A percentile compares a stretch with the other conserved stretches of the same genome.
Conservation (phyloP, 1,140 invertebrate genomes). For the Popillia japonica region DNA sequence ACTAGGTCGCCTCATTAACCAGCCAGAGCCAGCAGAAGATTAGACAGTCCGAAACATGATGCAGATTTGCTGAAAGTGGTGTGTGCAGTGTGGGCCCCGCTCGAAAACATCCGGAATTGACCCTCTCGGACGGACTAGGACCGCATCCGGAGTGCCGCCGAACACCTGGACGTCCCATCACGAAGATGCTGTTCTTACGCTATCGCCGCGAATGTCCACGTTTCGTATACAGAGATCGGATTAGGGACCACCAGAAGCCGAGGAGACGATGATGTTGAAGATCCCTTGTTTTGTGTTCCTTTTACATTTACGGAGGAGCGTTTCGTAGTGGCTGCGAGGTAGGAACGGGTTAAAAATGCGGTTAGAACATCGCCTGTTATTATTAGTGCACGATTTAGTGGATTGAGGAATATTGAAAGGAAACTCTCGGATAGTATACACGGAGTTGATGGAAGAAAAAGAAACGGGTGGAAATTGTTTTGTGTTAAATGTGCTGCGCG, state of each 20-base stretch:
- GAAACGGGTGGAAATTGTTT: neutral
- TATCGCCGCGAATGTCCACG: neutral
- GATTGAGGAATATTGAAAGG: too few relatives aligned
- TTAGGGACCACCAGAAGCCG: neutral
- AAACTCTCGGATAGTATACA: neutral
- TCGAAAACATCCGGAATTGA: neutral
- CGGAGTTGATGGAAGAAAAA: neutral
- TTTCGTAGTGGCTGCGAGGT: neutral
- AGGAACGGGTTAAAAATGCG: slow-evolving; percentile 4
- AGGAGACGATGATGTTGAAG: neutral
- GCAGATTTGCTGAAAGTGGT: neutral
- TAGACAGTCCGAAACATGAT: slow-evolving; percentile 9
- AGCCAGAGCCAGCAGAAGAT: neutral
- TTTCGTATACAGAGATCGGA: neutral
- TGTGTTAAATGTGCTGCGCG: neutral
- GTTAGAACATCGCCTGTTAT: neutral
- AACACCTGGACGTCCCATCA: neutral
- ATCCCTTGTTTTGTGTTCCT: neutral
- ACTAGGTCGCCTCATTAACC: neutral
- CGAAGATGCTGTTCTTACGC: slow-evolving; percentile 2
- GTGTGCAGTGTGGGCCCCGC: neutral
- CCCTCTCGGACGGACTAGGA: neutral
- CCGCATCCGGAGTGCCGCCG: neutral
- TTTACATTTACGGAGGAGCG: neutral
- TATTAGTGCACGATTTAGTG: too few relatives aligned